These are phyloP conservation scores for Hybognathus amarus DNA, from an alignment of 2,797 vertebrate genomes.

Conservation along the genomic window DNA sequence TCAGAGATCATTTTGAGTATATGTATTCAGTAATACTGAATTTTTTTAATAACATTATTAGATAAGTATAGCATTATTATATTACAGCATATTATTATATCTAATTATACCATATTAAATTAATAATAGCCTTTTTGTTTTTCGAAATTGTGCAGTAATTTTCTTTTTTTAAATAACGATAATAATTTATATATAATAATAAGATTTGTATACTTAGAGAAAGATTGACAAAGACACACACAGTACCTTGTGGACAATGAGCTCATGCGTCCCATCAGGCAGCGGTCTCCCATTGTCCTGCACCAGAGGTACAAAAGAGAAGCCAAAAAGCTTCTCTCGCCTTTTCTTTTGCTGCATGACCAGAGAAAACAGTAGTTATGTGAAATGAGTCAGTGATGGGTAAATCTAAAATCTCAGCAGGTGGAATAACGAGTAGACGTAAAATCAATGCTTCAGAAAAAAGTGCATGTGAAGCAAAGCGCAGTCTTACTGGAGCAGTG, in stretches of 20 bases:
- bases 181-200: not conserved
- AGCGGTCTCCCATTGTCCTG: conserved; percentile 97
- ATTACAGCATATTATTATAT: too few species aligned
- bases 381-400: conserved; percentile 16
- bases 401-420: conserved; percentile 1
- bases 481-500: conserved; percentile 94
- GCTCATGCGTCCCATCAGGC: conserved; percentile 96
- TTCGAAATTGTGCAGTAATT: too few species aligned
- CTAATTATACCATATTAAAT: too few species aligned
- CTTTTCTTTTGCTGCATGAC: conserved; percentile 92
- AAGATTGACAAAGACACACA: not conserved
- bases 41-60: too few species aligned
- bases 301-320: conserved; percentile 97
- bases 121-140: too few species aligned
- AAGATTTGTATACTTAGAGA: not conserved
- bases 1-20: too few species aligned
- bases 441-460: not conserved
- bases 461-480: not conserved
- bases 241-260: conserved; percentile 95
- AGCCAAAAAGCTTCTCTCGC: conserved; percentile 98
- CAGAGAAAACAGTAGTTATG: not conserved
- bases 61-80: too few species aligned
- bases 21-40: too few species aligned
- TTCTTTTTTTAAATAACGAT: not conserved
- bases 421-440: conserved; percentile 1